Evolutionary conservation across 1,140 invertebrate species (phyloP).

Genomic region (Archegozetes longisetosus): DNA sequence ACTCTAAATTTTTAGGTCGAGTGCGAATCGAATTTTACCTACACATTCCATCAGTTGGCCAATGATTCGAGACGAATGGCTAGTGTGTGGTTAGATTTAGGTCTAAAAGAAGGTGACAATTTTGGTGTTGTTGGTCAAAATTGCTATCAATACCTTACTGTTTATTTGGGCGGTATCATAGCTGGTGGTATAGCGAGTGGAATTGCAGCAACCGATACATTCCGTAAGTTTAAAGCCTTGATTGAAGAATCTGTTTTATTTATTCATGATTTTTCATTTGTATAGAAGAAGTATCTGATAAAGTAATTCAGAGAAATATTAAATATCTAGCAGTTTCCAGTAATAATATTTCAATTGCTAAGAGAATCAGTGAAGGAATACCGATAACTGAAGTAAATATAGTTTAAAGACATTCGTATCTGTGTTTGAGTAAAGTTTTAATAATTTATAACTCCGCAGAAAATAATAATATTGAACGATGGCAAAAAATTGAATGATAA

Average conservation of each 20-base stretch:
- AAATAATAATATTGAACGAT: neutral
- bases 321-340: neutral
- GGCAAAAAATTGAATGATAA: neutral
- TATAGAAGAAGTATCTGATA: neutral
- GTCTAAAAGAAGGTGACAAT: neutral
- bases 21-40: neutral
- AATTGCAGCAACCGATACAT: neutral
- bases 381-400: neutral
- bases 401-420: too few relatives aligned
- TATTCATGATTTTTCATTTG: neutral
- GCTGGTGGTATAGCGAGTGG: neutral
- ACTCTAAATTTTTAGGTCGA: too few relatives aligned
- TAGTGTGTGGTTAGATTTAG: neutral
- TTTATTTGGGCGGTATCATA: neutral
- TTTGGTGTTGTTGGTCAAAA: neutral
- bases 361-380: neutral
- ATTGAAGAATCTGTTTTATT: neutral
- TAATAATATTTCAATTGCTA: neutral
- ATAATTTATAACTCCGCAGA: too few relatives aligned
- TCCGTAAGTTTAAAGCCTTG: neutral
- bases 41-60: neutral
- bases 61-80: neutral
- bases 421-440: too few relatives aligned
- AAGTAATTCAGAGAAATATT: neutral
- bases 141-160: neutral